A percentile compares a stretch with the other conserved stretches of the same genome.
phyloP scores from a whole-genome alignment of 2,888 invertebrate genomes.

The Andrena minutula region DNA sequence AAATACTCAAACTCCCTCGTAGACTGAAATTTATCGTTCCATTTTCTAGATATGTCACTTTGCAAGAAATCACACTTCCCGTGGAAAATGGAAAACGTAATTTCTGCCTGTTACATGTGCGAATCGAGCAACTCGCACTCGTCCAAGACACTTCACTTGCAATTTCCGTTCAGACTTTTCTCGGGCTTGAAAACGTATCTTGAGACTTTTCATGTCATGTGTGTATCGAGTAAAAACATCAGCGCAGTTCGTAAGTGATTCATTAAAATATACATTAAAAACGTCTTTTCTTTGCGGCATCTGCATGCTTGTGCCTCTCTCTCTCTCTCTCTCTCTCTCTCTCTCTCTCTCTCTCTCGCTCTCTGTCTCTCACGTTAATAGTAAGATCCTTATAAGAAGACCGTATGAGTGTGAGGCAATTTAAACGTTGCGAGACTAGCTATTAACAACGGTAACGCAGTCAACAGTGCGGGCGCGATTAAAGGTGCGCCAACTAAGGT shows the following conservation, averaged over 20 bases:
- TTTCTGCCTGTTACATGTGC: constrained; percentile 12
- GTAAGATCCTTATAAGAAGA: constrained; percentile 81
- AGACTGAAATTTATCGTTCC: constrained; percentile 40
- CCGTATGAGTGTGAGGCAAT: constrained; percentile 85
- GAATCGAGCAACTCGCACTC: constrained; percentile 39
- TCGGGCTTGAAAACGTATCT: constrained; percentile 23
- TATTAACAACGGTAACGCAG: constrained; percentile 82
- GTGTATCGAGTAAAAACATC: constrained; percentile 39
- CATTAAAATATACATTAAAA: constrained; percentile 58
- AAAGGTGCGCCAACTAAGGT: constrained; percentile 83
- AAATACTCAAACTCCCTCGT: constrained; percentile 41
- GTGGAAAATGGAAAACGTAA: constrained; percentile 24
- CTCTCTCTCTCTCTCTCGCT: neutral
- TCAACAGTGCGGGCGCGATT: constrained; percentile 84
- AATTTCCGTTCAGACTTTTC: constrained; percentile 15
- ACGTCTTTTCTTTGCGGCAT: constrained; percentile 27
- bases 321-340: constrained; percentile 6
- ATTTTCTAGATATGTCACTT: constrained; percentile 68
- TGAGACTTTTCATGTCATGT: constrained; percentile 30
- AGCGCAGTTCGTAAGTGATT: constrained; percentile 16
- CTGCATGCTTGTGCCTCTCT: neutral
- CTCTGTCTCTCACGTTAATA: neutral
- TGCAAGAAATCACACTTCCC: constrained; percentile 60
- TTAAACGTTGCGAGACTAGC: constrained; percentile 84
- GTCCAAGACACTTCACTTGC: constrained; percentile 37